A percentile compares a stretch with the other conserved stretches of the same genome.
Conservation (phyloP, 2,797 vertebrate genomes). For the Sciaenops ocellatus region DNA sequence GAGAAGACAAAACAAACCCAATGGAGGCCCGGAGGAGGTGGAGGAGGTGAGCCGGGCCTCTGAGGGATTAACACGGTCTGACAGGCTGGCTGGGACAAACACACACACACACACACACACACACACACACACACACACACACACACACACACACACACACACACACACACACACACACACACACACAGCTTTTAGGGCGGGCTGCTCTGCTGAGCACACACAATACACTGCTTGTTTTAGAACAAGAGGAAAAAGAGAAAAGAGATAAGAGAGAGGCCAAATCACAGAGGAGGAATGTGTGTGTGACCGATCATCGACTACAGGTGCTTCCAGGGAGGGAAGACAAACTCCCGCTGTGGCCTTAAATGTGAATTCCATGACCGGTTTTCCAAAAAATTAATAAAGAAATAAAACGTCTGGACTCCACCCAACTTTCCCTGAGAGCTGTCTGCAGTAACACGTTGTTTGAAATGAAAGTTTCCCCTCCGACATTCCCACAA, state of each 20-base stretch:
- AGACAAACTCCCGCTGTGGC: constrained; percentile 37
- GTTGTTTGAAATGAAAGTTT: constrained; percentile 17
- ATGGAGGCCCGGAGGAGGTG: constrained; percentile 10
- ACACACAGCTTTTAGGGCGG: constrained; percentile 62
- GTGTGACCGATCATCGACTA: constrained; percentile 61
- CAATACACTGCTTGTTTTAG: constrained; percentile 82
- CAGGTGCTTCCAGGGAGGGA: constrained; percentile 66
- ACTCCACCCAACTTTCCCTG: constrained; percentile 6
- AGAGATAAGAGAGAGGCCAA: constrained; percentile 77
- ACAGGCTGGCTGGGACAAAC: constrained; percentile 76
- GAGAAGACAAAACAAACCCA: constrained; percentile 34
- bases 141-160: constrained; percentile 71
- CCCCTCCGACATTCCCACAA: constrained; percentile 30
- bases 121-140: too few species aligned
- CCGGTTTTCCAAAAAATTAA: constrained; percentile 4
- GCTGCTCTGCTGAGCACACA: constrained; percentile 81
- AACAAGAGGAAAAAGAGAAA: constrained; percentile 74
- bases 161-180: constrained; percentile 19
- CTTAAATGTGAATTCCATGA: constrained; percentile 48
- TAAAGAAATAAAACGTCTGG: neutral
- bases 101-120: constrained; percentile 50
- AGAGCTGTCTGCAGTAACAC: neutral
- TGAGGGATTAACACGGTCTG: constrained; percentile 79
- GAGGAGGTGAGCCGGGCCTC: constrained; percentile 65
- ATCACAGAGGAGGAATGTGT: constrained; percentile 74